Percentiles rank a stretch among this genome's conserved stretches.
These are phyloP conservation scores for Nudaria mundana DNA, from an alignment of 2,888 invertebrate species.

Conservation along the genomic window DNA sequence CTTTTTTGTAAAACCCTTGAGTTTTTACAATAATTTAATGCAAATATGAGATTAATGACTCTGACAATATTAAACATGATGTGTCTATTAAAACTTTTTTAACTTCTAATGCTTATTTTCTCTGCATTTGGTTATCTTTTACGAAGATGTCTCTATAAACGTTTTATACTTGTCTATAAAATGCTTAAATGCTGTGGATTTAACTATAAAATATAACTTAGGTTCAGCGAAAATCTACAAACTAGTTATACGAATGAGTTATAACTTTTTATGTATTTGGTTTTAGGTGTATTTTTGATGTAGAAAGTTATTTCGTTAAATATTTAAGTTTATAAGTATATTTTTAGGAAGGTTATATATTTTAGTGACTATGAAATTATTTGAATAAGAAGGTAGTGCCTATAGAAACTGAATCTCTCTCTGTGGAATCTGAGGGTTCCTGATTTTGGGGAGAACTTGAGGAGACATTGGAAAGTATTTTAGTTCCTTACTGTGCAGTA, in stretches of 20 bases:
- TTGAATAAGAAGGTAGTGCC: too few relatives aligned
- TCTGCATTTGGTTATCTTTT: slow-evolving; percentile 3
- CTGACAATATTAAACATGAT: slow-evolving; percentile 9
- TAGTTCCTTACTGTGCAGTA: too few relatives aligned
- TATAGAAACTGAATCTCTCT: too few relatives aligned
- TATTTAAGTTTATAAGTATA: too few relatives aligned
- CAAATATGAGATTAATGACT: slow-evolving; percentile 8
- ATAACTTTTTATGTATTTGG: neutral
- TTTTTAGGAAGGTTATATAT: too few relatives aligned
- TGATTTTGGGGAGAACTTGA: too few relatives aligned
- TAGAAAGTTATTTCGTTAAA: too few relatives aligned
- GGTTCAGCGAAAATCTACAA: slow-evolving; percentile 12
- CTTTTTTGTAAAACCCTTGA: too few relatives aligned
- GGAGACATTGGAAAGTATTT: too few relatives aligned
- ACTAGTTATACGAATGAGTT: slow-evolving; percentile 1
- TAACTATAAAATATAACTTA: slow-evolving; percentile 19
- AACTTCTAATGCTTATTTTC: slow-evolving; percentile 10
- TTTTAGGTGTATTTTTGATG: neutral
- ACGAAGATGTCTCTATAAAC: slow-evolving; percentile 6
- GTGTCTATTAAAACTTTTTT: slow-evolving; percentile 21
- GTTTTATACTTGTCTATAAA: slow-evolving; percentile 20
- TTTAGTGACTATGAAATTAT: too few relatives aligned
- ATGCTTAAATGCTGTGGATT: slow-evolving; percentile 11
- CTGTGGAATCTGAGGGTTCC: too few relatives aligned
- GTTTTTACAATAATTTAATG: too few relatives aligned